phyloP scores from a whole-genome alignment of 92 coral and sea anemone genomes.

The Micromussa lordhowensis region DNA sequence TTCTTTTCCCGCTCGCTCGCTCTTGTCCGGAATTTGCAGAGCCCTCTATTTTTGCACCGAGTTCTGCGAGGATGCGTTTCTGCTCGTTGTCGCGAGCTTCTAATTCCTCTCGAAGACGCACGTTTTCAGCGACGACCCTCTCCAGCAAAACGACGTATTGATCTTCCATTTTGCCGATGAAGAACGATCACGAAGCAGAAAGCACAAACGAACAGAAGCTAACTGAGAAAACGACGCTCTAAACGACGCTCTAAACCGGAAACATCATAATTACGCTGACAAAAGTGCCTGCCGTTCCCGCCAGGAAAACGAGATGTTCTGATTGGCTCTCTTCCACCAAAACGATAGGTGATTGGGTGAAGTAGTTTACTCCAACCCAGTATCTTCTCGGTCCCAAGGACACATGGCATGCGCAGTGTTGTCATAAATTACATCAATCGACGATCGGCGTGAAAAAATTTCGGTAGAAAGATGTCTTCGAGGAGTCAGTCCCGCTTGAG shows the following conservation, averaged over 20 bases:
- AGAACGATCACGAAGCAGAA: conserved; percentile 10
- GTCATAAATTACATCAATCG: too few relatives aligned
- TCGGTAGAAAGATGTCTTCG: conserved; percentile 19
- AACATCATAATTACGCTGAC: conserved; percentile 2
- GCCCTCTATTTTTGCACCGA: conserved; percentile 29
- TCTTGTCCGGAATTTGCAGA: conserved; percentile 15
- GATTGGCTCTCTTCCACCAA: neutral
- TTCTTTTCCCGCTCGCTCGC: conserved; percentile 25
- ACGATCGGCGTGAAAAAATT: too few relatives aligned
- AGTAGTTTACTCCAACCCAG: neutral
- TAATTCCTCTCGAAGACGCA: too few relatives aligned
- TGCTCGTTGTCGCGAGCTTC: conserved; percentile 29
- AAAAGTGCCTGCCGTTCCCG: neutral
- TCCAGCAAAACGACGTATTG: conserved; percentile 40
- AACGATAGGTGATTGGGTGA: conserved; percentile 9
- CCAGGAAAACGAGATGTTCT: too few relatives aligned
- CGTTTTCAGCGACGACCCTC: conserved; percentile 42
- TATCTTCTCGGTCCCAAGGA: conserved; percentile 9
- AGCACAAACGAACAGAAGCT: too few relatives aligned
- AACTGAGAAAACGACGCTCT: too few relatives aligned
- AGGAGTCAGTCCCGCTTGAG: conserved; percentile 11
- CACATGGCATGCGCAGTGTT: neutral
- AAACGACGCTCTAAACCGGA: too few relatives aligned
- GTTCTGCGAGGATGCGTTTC: conserved; percentile 15
- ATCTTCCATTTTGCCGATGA: conserved; percentile 32